phyloP scores from a whole-genome alignment of 2,113 vertebrate genomes.

The Cynopterus brachyotis region DNA sequence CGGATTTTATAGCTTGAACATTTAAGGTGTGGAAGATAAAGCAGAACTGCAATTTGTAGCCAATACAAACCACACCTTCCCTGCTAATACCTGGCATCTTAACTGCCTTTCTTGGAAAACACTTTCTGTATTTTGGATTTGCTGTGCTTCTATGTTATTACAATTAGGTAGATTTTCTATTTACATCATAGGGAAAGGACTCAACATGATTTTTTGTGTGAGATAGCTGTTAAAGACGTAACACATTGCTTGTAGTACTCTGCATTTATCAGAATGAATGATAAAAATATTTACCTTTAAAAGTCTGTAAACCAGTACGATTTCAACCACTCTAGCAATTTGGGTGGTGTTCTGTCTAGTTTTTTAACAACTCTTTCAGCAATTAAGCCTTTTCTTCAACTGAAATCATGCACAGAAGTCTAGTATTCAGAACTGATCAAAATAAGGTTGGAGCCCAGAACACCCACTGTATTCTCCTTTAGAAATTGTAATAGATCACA shows the following conservation, averaged over 20 bases:
- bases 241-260: background rate
- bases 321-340: background rate
- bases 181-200: background rate
- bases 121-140: background rate
- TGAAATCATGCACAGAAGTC: background rate
- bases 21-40: conserved; percentile 24
- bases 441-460: background rate
- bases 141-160: conserved; percentile 10
- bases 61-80: background rate
- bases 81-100: conserved; percentile 11
- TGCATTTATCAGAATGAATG: background rate
- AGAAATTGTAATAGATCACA: background rate
- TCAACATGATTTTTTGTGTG: background rate
- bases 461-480: background rate
- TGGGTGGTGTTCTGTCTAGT: background rate
- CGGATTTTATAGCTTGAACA: conserved; percentile 6
- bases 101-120: conserved; percentile 8
- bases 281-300: background rate
- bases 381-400: background rate
- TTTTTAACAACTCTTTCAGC: background rate
- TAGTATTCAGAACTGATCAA: background rate
- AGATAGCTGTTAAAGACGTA: background rate
- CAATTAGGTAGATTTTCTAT: background rate
- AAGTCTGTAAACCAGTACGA: background rate
- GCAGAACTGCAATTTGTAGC: conserved; percentile 36